These are phyloP conservation scores for Pentamera pediparva DNA, from an alignment of 53 echinoderm and acorn worm species.

Conservation along the genomic window DNA sequence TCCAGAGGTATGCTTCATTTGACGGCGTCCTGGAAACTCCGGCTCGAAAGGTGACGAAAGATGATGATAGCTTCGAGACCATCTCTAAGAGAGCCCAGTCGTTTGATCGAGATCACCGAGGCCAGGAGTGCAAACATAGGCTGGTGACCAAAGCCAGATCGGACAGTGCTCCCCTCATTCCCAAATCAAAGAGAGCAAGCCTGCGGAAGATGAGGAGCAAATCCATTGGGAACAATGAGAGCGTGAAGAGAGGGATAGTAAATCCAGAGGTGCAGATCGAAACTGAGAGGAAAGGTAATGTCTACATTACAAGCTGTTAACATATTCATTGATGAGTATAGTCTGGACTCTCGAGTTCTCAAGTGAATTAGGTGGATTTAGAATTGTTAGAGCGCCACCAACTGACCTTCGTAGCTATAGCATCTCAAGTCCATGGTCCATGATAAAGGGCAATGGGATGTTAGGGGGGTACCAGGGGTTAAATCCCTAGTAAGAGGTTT, in stretches of 20 bases:
- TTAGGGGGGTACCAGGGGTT: no score
- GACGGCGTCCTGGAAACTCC: not conserved
- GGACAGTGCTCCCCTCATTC: slow-evolving; percentile 20
- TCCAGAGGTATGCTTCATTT: not conserved
- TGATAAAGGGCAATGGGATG: no score
- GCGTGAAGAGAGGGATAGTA: not conserved
- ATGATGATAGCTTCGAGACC: slow-evolving; percentile 13
- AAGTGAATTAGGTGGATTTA: no score
- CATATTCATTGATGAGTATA: no score
- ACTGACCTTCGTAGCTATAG: no score
- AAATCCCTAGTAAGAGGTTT: no score
- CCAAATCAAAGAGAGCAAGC: not conserved
- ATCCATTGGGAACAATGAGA: not conserved
- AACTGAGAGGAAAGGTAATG: no score
- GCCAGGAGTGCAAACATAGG: not conserved
- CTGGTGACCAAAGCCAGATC: not conserved
- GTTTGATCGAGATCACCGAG: not conserved
- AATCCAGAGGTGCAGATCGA: not conserved
- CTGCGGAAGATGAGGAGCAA: slow-evolving; percentile 11
- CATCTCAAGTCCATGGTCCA: no score
- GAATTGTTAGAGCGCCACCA: no score
- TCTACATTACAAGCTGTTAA: no score
- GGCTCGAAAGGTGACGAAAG: not conserved
- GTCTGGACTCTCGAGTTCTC: no score
- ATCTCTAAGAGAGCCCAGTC: not conserved